Evolutionary conservation across 1,140 invertebrate genomes (phyloP).

Genomic region (Atta colombica): DNA sequence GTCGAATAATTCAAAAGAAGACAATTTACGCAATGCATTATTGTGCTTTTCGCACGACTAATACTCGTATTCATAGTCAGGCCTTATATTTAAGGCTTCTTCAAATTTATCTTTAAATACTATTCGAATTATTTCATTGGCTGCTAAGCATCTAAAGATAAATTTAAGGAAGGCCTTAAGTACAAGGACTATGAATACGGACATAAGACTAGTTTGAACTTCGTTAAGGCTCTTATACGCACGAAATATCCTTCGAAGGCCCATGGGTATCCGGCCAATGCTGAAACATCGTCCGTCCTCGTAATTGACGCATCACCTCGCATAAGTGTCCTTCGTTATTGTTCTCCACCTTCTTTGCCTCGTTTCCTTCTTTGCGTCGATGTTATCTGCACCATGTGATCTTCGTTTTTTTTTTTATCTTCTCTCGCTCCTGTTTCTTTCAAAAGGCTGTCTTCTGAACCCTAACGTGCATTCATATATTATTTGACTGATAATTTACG

Average conservation of each 20-base stretch:
- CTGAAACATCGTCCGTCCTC: slow-evolving; percentile 53
- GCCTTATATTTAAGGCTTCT: too few species aligned
- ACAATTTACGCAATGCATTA: slow-evolving; percentile 6
- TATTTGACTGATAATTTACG: not conserved
- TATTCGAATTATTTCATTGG: too few species aligned
- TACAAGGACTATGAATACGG: too few species aligned
- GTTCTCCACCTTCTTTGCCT: slow-evolving; percentile 17
- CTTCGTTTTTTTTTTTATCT: slow-evolving; percentile 17
- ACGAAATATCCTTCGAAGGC: slow-evolving; percentile 52
- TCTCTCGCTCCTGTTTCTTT: not conserved
- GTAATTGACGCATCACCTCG: slow-evolving; percentile 79
- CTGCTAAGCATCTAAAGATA: too few species aligned
- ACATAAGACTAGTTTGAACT: slow-evolving; percentile 64
- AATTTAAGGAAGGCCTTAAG: too few species aligned
- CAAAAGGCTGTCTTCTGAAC: not conserved
- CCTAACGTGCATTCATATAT: not conserved
- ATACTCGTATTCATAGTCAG: too few species aligned
- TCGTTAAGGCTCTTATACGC: slow-evolving; percentile 75
- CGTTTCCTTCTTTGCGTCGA: slow-evolving; percentile 49
- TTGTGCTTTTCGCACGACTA: slow-evolving; percentile 28
- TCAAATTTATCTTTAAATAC: too few species aligned
- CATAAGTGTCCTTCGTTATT: slow-evolving; percentile 69
- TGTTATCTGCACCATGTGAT: slow-evolving; percentile 75
- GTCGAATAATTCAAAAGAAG: not conserved
- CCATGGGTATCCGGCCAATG: slow-evolving; percentile 10